These are phyloP conservation scores for Pogonocichla stellata DNA, from an alignment of 2,113 vertebrate species.

Conservation along the genomic window DNA sequence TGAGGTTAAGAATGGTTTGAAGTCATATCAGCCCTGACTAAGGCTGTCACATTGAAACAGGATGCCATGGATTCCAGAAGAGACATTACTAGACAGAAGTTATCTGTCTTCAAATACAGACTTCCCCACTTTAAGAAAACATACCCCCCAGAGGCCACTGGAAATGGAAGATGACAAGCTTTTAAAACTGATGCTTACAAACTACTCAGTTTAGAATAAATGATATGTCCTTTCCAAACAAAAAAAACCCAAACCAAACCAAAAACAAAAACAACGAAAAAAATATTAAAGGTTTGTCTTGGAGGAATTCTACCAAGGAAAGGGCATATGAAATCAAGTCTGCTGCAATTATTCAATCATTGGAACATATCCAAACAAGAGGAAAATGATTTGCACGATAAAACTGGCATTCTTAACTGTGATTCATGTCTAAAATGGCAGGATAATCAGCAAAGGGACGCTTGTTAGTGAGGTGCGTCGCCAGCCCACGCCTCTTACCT, in stretches of 20 bases:
- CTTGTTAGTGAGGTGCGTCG: slow-evolving; percentile 59
- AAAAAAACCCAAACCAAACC: neutral
- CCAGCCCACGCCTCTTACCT: slow-evolving; percentile 61
- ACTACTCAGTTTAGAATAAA: neutral
- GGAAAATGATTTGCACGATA: slow-evolving; percentile 8
- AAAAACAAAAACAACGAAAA: neutral
- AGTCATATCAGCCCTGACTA: slow-evolving; percentile 41
- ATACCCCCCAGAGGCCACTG: slow-evolving; percentile 15
- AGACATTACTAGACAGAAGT: slow-evolving; percentile 8
- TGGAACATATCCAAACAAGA: slow-evolving; percentile 38
- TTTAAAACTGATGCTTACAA: neutral
- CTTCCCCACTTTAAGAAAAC: slow-evolving; percentile 60
- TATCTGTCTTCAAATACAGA: slow-evolving; percentile 10
- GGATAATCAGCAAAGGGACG: slow-evolving; percentile 69
- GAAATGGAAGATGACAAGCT: slow-evolving; percentile 22
- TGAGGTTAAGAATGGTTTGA: slow-evolving; percentile 62
- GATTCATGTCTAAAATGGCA: slow-evolving; percentile 67
- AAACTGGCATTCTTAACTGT: slow-evolving; percentile 59
- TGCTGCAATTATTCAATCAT: neutral
- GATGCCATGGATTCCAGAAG: slow-evolving; percentile 37
- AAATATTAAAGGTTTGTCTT: neutral
- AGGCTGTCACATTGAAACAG: slow-evolving; percentile 53
- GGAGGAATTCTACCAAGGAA: slow-evolving; percentile 21
- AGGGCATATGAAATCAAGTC: neutral
- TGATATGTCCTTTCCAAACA: neutral